phyloP scores from a whole-genome alignment of 2,888 invertebrate species.

The Polyploca ridens region DNA sequence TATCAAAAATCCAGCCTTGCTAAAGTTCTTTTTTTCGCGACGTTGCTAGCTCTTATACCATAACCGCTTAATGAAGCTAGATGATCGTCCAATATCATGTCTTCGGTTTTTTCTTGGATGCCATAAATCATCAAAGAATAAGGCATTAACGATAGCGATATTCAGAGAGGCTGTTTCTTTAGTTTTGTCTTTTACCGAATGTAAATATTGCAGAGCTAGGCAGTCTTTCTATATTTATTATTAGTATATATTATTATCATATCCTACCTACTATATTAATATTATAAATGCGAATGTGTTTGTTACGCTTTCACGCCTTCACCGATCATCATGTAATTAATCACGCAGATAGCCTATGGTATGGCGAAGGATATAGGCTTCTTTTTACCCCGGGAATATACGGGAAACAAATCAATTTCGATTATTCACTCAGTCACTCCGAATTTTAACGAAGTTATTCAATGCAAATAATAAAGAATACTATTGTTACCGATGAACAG shows the following conservation, averaged over 20 bases:
- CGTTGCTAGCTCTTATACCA: too few species aligned
- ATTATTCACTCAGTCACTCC: not conserved
- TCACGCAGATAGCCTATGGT: too few species aligned
- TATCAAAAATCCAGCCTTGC: too few species aligned
- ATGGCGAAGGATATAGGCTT: too few species aligned
- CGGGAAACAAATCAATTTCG: not conserved
- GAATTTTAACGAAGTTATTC: not conserved
- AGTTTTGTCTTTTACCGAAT: not conserved
- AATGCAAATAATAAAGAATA: not conserved
- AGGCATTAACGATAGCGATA: not conserved
- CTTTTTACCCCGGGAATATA: too few species aligned
- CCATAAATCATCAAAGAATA: not conserved
- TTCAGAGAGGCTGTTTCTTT: not conserved
- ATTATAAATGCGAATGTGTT: too few species aligned
- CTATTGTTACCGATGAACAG: not conserved
- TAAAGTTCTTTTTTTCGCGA: too few species aligned
- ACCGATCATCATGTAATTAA: too few species aligned
- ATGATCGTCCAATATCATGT: constrained; percentile 8
- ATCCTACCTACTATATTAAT: too few species aligned
- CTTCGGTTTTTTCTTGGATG: not conserved
- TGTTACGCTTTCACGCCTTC: too few species aligned
- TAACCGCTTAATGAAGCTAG: constrained; percentile 9
- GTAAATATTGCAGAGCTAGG: not conserved
- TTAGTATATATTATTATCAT: too few species aligned
- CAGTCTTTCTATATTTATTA: too few species aligned